phyloP scores from a whole-genome alignment of 2,888 invertebrate species.

The Venusia cambrica region DNA sequence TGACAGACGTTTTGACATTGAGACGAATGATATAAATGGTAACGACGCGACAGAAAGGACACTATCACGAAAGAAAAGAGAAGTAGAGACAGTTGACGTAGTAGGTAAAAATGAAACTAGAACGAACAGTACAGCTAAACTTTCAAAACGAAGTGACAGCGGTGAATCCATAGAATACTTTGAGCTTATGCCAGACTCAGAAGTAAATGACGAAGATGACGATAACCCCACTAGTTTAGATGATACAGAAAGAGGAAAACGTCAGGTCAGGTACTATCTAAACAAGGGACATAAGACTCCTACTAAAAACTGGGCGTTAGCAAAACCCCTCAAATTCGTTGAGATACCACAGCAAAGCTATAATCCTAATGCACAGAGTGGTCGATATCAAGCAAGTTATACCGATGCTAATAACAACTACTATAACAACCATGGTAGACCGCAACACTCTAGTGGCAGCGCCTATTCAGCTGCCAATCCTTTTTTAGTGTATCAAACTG shows the following conservation, averaged over 20 bases:
- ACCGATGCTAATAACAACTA: conserved; percentile 44
- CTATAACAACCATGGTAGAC: conserved; percentile 43
- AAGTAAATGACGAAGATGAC: conserved; percentile 37
- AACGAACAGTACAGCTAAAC: conserved; percentile 35
- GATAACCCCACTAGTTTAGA: conserved; percentile 43
- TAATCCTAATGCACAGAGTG: conserved; percentile 50
- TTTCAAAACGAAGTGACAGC: conserved; percentile 52
- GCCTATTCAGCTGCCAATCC: conserved; percentile 52
- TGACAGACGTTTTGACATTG: conserved; percentile 68
- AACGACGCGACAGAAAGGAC: conserved; percentile 47
- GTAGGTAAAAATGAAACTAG: conserved; percentile 38
- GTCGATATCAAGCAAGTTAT: conserved; percentile 45
- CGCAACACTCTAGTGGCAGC: conserved; percentile 40
- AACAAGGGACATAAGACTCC: conserved; percentile 57
- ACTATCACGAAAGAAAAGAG: conserved; percentile 56
- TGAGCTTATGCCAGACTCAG: conserved; percentile 41
- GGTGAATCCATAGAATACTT: conserved; percentile 61
- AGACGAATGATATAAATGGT: conserved; percentile 55
- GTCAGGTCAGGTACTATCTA: conserved; percentile 67
- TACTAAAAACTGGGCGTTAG: conserved; percentile 53
- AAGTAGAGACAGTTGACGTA: conserved; percentile 36
- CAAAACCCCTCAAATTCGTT: conserved; percentile 53
- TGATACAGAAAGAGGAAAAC: conserved; percentile 68
- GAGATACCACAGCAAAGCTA: conserved; percentile 51
- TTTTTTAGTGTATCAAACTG: conserved; percentile 49